Conservation (phyloP, 2,113 vertebrate species). For the Rhegmatorhina hoffmannsi region DNA sequence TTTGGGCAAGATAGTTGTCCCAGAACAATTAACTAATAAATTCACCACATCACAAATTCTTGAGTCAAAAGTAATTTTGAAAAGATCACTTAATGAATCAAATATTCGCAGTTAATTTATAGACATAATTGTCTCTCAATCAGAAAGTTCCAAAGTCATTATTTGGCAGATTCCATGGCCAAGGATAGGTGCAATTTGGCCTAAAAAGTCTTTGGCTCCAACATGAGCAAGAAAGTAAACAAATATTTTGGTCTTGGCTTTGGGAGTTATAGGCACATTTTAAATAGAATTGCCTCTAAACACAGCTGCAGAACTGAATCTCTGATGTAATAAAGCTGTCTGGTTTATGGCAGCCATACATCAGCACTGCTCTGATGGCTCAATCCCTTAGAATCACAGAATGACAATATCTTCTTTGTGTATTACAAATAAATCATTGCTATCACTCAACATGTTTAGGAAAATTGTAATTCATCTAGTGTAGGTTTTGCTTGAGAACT, state of each 20-base stretch:
- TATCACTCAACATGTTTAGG: conserved; percentile 37
- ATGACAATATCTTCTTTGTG: conserved; percentile 55
- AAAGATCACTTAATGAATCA: background rate
- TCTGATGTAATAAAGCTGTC: conserved; percentile 63
- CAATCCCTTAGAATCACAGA: conserved; percentile 50
- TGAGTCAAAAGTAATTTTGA: background rate
- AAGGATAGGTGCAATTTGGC: background rate
- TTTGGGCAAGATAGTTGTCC: background rate
- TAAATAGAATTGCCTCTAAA: conserved; percentile 53
- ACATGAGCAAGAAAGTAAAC: conserved; percentile 26
- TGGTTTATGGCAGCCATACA: conserved; percentile 59
- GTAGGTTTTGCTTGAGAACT: conserved; percentile 26
- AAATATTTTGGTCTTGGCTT: conserved; percentile 37
- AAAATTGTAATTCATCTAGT: conserved; percentile 28
- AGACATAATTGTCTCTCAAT: background rate
- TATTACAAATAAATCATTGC: conserved; percentile 29
- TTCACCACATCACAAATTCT: background rate
- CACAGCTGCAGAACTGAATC: conserved; percentile 50
- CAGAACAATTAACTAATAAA: background rate
- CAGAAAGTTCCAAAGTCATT: background rate
- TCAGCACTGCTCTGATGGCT: conserved; percentile 34
- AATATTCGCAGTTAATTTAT: background rate
- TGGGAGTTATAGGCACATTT: conserved; percentile 41
- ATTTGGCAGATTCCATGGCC: background rate
- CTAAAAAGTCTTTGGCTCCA: background rate